Evolutionary conservation across 1,140 invertebrate genomes (phyloP), one percentile per base, ranked within the genome.

Genomic region (Anadara kagoshimensis): DNA sequence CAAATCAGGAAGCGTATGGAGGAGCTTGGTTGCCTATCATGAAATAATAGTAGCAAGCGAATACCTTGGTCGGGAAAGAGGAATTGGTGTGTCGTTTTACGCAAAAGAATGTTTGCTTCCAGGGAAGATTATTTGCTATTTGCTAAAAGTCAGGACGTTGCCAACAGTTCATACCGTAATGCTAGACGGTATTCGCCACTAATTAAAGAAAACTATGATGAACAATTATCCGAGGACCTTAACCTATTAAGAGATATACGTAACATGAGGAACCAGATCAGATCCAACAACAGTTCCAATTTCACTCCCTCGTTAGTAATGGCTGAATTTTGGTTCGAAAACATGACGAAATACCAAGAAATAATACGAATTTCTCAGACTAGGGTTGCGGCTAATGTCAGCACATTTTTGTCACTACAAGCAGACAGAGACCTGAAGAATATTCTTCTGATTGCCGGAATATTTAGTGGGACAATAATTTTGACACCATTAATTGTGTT

Each of bases 1-100:
- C 5, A 62, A 74, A 47, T 79, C 82, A 4, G 79, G 79, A n/a
- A 72, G 71, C 53, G 68, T 82, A 0, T 84, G 83, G 83, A 75
- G 69, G 29, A 73, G 66, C 18, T 57, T 84, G 10, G 81, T 83
- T 0, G 82, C 82, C 1, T 82, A 80, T 54, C 77, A 78, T 53
- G 78, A 82, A 69, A 69, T 79, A 16, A 73, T 80, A 20, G 65
- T 80, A 0, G 78, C 78, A 2, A 82, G 77, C 57, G 75, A 78
- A 41, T 74, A 67, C 36, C 73, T 82, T 41, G 80, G 80, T 5
- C 49, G 79, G 24, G 80, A 82, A 64, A 58, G 80, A 49, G 78
- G 68, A 8, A 49, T 75, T 14, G 80, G 80, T 5, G 69, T 69
- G 11, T 63, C 78, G 14, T 82, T 76, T 63, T 79, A 77, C 65